These are phyloP conservation scores for Adelognathus sp. DNA, from an alignment of 2,888 invertebrate genomes.

Conservation along the genomic window DNA sequence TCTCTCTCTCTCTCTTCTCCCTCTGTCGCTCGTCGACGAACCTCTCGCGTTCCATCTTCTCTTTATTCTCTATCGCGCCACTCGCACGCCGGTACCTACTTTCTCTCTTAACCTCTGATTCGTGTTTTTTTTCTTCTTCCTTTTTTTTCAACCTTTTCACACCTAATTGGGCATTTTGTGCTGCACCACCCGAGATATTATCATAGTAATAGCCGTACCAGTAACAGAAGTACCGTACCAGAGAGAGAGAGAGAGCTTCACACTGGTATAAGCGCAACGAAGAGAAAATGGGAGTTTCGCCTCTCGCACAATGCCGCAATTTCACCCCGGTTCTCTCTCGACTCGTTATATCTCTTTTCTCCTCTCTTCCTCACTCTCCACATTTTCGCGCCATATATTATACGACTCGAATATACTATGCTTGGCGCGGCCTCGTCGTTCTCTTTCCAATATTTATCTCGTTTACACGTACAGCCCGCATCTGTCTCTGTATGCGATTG, in stretches of 20 bases:
- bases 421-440: constrained; percentile 37
- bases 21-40: constrained; percentile 44
- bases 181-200: constrained; percentile 74
- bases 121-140: constrained; percentile 50
- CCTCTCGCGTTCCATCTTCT: constrained; percentile 36
- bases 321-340: constrained; percentile 59
- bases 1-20: constrained; percentile 41
- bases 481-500: no score
- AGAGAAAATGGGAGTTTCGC: background rate
- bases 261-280: background rate
- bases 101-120: constrained; percentile 32
- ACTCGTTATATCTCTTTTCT: constrained; percentile 34
- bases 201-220: constrained; percentile 73
- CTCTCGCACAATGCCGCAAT: constrained; percentile 71
- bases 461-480: background rate
- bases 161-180: constrained; percentile 77
- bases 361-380: constrained; percentile 9
- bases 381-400: constrained; percentile 43
- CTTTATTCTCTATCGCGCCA: constrained; percentile 24
- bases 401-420: constrained; percentile 17
- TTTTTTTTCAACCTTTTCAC: constrained; percentile 69
- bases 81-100: constrained; percentile 1
- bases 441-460: constrained; percentile 36
- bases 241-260: constrained; percentile 12
- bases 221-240: constrained; percentile 65